These are phyloP conservation scores for Caenorhabditis doughertyi DNA, from an alignment of 2,888 invertebrate genomes.

Conservation along the genomic window DNA sequence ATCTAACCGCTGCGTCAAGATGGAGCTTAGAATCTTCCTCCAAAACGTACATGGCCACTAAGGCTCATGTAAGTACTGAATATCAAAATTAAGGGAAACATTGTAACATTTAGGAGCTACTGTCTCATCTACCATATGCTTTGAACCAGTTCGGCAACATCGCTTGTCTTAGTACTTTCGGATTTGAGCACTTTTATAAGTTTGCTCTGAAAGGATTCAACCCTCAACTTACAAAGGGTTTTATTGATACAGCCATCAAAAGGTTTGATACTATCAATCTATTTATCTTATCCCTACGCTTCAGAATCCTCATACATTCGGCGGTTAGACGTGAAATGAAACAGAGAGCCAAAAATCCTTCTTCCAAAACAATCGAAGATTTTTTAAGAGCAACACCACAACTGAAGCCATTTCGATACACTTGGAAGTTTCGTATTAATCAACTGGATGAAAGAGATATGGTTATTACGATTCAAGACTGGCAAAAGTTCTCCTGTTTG, in stretches of 20 bases:
- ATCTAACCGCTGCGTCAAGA: not conserved
- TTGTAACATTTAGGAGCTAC: not conserved
- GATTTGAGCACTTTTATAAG: constrained; percentile 11
- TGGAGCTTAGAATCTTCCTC: not conserved
- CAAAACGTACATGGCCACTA: not conserved
- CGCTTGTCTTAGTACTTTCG: not conserved
- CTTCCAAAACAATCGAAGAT: not conserved
- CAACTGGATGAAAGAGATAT: not conserved
- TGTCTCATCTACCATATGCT: not conserved
- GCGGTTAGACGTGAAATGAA: not conserved
- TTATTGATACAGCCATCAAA: not conserved
- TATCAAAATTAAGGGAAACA: not conserved
- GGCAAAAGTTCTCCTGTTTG: no score
- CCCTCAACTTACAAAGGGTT: constrained; percentile 1
- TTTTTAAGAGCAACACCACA: not conserved
- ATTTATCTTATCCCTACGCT: no score
- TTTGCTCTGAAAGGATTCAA: not conserved
- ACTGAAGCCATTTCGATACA: not conserved
- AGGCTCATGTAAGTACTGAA: not conserved
- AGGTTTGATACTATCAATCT: not conserved
- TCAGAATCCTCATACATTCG: not conserved
- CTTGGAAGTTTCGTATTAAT: not conserved
- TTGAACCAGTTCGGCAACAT: not conserved
- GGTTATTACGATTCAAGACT: not conserved
- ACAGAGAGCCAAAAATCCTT: not conserved